Conservation (phyloP, 2,888 invertebrate species). For the Spisula subtruncata region DNA sequence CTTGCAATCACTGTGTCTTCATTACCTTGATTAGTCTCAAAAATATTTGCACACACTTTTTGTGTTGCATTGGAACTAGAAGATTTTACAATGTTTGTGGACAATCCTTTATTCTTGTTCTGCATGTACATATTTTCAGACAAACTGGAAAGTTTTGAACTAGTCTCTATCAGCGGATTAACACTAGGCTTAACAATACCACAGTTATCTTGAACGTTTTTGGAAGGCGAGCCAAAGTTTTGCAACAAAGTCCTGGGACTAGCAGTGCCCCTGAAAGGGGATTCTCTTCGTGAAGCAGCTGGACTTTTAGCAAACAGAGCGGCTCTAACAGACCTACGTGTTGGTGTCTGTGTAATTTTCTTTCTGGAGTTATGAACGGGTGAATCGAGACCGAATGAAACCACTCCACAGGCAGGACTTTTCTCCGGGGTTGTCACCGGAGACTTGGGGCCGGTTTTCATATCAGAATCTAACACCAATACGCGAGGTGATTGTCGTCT, state of each 20-base stretch:
- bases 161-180: not conserved
- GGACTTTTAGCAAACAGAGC: conserved; percentile 77
- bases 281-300: conserved; percentile 46
- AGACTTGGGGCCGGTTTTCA: conserved; percentile 40
- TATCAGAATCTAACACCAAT: conserved; percentile 60
- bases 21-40: not conserved
- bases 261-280: conserved; percentile 41
- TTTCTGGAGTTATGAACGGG: conserved; percentile 77
- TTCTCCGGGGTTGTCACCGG: conserved; percentile 65
- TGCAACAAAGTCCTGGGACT: conserved; percentile 53
- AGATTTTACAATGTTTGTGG: not conserved
- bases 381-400: conserved; percentile 66
- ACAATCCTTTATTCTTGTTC: not conserved
- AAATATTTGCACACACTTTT: not conserved
- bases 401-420: conserved; percentile 56
- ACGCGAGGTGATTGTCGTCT: conserved; percentile 60
- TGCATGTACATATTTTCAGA: not conserved
- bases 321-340: conserved; percentile 73
- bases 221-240: conserved; percentile 52
- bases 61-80: not conserved
- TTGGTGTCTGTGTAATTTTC: conserved; percentile 70
- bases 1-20: conserved; percentile 53
- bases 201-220: not conserved
- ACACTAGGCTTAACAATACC: not conserved
- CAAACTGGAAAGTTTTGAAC: not conserved